phyloP scores from a whole-genome alignment of 2,888 invertebrate species.

The Sinelater perroti region DNA sequence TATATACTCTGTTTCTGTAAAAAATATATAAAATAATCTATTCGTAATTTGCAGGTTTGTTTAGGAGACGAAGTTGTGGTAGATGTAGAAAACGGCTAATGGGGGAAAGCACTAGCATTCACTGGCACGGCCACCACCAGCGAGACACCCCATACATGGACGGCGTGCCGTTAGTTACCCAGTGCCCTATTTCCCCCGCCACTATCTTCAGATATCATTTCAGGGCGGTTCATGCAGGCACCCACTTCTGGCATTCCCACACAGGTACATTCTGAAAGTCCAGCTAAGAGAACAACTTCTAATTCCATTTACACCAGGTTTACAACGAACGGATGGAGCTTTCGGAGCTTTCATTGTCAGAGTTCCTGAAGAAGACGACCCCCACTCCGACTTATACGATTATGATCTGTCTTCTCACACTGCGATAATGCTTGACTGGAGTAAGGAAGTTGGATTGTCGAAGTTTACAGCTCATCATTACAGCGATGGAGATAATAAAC shows the following conservation, averaged over 20 bases:
- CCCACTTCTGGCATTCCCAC: constrained; percentile 88
- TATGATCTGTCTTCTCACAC: constrained; percentile 80
- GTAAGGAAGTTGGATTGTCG: constrained; percentile 73
- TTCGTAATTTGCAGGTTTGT: constrained; percentile 73
- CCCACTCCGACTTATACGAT: constrained; percentile 76
- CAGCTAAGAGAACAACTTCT: constrained; percentile 55
- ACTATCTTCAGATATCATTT: constrained; percentile 80
- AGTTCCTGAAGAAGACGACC: constrained; percentile 70
- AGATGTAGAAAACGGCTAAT: constrained; percentile 82
- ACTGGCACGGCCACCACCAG: constrained; percentile 93
- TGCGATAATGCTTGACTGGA: constrained; percentile 85
- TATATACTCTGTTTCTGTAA: not conserved
- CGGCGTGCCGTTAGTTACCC: constrained; percentile 85
- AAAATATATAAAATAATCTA: not conserved
- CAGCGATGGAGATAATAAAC: constrained; percentile 82
- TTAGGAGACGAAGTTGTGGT: constrained; percentile 84
- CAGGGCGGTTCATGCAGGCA: constrained; percentile 76
- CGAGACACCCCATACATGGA: constrained; percentile 84
- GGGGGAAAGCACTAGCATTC: constrained; percentile 84
- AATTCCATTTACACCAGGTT: constrained; percentile 66
- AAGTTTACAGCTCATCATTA: constrained; percentile 89
- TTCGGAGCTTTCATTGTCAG: constrained; percentile 82
- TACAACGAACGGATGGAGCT: constrained; percentile 87
- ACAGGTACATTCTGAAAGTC: constrained; percentile 58
- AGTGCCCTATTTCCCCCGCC: constrained; percentile 83